These are phyloP conservation scores for Mesocricetus auratus DNA, from an alignment of 2,113 vertebrate species.

Conservation along the genomic window DNA sequence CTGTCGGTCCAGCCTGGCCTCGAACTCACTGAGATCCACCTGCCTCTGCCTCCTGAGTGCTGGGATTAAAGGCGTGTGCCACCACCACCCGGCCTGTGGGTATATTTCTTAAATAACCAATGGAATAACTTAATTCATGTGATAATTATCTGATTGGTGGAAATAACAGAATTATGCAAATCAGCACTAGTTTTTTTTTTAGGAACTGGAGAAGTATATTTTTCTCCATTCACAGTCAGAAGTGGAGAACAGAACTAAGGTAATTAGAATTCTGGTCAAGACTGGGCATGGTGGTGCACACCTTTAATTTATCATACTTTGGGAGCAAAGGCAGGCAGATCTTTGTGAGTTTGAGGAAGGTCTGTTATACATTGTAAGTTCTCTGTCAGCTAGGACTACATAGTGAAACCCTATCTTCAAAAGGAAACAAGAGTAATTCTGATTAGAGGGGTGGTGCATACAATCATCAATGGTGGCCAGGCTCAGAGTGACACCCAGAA, in stretches of 20 bases:
- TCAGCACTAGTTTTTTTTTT: neutral
- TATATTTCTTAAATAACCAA: slow-evolving; percentile 17
- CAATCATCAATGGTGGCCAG: neutral
- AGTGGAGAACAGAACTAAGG: neutral
- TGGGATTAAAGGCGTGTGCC: too few species aligned
- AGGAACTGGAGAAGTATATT: neutral
- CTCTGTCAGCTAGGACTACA: neutral
- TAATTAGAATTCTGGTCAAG: neutral
- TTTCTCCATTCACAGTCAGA: neutral
- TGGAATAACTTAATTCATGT: neutral
- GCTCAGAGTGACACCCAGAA: neutral
- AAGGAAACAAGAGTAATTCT: neutral
- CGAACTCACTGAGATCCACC: too few species aligned
- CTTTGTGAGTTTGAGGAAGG: neutral
- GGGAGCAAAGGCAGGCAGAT: neutral
- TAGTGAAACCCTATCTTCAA: neutral
- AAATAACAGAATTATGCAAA: slow-evolving; percentile 23
- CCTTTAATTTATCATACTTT: neutral
- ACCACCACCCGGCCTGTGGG: too few species aligned
- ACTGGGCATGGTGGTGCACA: neutral
- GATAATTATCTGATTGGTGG: neutral
- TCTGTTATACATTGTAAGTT: neutral
- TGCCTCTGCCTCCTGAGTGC: too few species aligned
- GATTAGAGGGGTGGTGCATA: neutral
- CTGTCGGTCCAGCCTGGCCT: too few species aligned